Conservation (phyloP, 2,113 vertebrate species). For the Zosterops lateralis region DNA sequence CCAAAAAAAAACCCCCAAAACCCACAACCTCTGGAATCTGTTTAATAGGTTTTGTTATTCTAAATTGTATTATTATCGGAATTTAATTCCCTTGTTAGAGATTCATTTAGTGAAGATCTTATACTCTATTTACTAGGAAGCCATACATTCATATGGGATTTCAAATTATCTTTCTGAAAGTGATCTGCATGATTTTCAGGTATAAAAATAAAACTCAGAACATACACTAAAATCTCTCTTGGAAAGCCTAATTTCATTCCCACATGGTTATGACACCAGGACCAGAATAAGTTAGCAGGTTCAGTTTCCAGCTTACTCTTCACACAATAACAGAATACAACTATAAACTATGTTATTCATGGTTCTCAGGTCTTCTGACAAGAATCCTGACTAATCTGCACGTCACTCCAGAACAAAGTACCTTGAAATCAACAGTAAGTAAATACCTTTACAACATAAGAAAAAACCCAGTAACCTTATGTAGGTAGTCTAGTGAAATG, state of each 20-base stretch:
- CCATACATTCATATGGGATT: background rate
- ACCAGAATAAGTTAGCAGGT: background rate
- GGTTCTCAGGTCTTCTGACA: background rate
- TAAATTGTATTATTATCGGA: background rate
- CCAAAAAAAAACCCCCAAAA: rapidly evolving
- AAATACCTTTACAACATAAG: background rate
- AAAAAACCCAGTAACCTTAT: background rate
- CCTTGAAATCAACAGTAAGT: background rate
- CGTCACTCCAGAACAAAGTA: background rate
- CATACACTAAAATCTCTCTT: background rate
- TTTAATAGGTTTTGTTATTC: background rate
- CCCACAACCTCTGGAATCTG: background rate
- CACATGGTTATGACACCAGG: background rate
- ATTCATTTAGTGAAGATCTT: background rate
- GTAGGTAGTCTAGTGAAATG: background rate
- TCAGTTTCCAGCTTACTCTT: background rate
- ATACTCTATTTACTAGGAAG: background rate
- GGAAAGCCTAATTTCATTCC: background rate
- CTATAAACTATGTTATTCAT: background rate
- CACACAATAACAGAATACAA: background rate
- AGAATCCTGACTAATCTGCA: background rate
- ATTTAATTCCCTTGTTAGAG: background rate
- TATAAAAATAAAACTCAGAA: background rate
- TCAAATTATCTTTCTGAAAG: background rate
- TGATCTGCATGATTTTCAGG: background rate